Evolutionary conservation across 1,140 invertebrate genomes (phyloP).

Genomic region (Apis cerana): DNA sequence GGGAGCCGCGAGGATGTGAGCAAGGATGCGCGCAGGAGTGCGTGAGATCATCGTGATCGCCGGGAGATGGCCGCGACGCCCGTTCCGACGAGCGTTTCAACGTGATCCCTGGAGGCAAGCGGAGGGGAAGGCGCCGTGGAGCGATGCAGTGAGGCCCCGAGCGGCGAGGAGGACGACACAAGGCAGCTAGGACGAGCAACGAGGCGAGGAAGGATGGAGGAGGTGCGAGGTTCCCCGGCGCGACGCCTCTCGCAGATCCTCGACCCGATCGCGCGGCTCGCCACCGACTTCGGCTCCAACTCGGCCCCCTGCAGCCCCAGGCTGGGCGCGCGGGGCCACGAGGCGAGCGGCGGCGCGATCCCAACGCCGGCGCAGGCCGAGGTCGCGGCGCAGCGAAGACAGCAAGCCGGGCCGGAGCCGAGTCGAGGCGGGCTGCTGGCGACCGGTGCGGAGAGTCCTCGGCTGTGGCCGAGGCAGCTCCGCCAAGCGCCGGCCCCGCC

Average conservation of each 20-base stretch:
- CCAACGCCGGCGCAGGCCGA: slow-evolving; percentile 1
- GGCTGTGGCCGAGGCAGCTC: slow-evolving; percentile 84
- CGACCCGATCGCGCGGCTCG: slow-evolving; percentile 87
- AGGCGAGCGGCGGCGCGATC: slow-evolving; percentile 1
- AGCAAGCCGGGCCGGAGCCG: slow-evolving; percentile 34
- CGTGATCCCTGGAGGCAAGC: slow-evolving; percentile 48
- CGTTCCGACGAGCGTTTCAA: slow-evolving; percentile 42
- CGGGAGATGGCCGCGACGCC: slow-evolving; percentile 55
- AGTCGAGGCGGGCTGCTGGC: slow-evolving; percentile 28
- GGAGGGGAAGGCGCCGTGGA: slow-evolving; percentile 21
- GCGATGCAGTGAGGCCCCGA: slow-evolving; percentile 46
- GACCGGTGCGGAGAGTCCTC: slow-evolving; percentile 84
- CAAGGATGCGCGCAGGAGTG: slow-evolving; percentile 50
- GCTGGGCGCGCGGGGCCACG: slow-evolving; percentile 70
- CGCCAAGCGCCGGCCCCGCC: slow-evolving; percentile 83
- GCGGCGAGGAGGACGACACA: not conserved
- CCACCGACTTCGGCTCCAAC: slow-evolving; percentile 80
- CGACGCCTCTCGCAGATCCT: slow-evolving; percentile 89
- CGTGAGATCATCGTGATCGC: slow-evolving; percentile 51
- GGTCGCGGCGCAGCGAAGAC: not conserved
- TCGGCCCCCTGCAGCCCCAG: slow-evolving; percentile 80
- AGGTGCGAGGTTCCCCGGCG: slow-evolving; percentile 79
- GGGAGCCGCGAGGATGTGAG: slow-evolving; percentile 47
- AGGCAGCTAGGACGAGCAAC: slow-evolving; percentile 4
- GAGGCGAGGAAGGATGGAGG: slow-evolving; percentile 70